Conservation (phyloP, 30 jellyfish, hydroid and myxozoan species). For the Cassiopea andromeda region DNA sequence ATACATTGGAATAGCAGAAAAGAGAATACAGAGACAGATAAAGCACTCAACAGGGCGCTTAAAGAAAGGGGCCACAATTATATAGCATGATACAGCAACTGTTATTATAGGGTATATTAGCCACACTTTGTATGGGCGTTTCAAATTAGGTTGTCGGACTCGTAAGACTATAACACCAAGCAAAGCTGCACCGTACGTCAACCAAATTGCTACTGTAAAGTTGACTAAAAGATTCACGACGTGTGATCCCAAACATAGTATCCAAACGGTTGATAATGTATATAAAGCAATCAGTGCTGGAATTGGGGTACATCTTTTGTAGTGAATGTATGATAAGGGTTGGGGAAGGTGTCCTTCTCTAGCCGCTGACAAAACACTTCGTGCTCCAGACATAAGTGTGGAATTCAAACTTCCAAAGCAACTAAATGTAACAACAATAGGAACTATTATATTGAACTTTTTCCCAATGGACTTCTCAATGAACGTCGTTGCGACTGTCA, state of each 20-base stretch:
- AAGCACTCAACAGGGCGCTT: slow-evolving; percentile 36
- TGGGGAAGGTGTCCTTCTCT: slow-evolving; percentile 83
- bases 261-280: slow-evolving; percentile 26
- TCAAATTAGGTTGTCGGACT: slow-evolving; percentile 37
- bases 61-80: slow-evolving; percentile 43
- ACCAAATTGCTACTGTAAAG: slow-evolving; percentile 38
- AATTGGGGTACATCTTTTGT: slow-evolving; percentile 56
- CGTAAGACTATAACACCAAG: slow-evolving; percentile 25
- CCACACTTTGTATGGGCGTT: slow-evolving; percentile 65
- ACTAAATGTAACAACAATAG: slow-evolving; percentile 49
- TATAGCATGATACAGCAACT: slow-evolving; percentile 7
- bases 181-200: slow-evolving; percentile 9
- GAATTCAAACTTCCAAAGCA: slow-evolving; percentile 40
- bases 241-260: slow-evolving; percentile 62
- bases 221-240: neutral
- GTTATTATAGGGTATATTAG: slow-evolving; percentile 43
- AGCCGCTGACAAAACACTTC: slow-evolving; percentile 69
- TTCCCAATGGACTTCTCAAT: slow-evolving; percentile 43
- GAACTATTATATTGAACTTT: slow-evolving; percentile 34
- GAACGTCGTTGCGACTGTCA: slow-evolving; percentile 73
- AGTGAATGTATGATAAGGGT: slow-evolving; percentile 55
- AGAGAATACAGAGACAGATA: neutral
- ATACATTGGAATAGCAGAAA: slow-evolving; percentile 34
- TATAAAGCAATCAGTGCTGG: slow-evolving; percentile 53
- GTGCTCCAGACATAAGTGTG: neutral